A percentile compares a stretch with the other conserved stretches of the same genome.
These are phyloP conservation scores for Hycleus phaleratus DNA, from an alignment of 1,140 invertebrate genomes.

Conservation along the genomic window DNA sequence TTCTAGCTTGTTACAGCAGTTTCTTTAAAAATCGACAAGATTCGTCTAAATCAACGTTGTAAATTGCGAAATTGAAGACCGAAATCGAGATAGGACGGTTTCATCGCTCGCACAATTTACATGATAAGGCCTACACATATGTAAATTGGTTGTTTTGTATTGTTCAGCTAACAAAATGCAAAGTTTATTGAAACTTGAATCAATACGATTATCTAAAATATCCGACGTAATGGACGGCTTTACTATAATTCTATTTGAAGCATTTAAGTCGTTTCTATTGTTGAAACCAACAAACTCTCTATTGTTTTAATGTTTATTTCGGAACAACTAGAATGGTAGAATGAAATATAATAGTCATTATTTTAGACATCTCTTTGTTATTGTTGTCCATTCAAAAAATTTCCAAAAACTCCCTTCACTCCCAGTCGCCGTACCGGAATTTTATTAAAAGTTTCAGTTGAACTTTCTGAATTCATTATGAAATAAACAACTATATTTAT, in stretches of 20 bases:
- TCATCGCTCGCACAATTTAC: too few relatives aligned
- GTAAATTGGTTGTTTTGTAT: conserved; percentile 1
- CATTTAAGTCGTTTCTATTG: conserved; percentile 19
- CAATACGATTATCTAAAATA: conserved; percentile 13
- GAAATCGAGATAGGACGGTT: too few relatives aligned
- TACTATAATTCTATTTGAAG: conserved; percentile 19
- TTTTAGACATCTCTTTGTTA: conserved; percentile 20
- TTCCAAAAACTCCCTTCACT: not conserved
- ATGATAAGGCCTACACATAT: too few relatives aligned
- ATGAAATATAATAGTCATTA: conserved; percentile 23
- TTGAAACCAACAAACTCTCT: conserved; percentile 9
- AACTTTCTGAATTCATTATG: too few relatives aligned
- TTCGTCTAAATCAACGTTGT: too few relatives aligned
- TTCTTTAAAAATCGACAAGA: too few relatives aligned
- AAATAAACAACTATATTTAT: too few relatives aligned
- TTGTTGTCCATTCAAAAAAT: conserved; percentile 17
- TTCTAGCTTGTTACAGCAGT: too few relatives aligned
- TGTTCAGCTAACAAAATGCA: not conserved
- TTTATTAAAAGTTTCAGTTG: conserved; percentile 11
- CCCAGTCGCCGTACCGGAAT: not conserved
- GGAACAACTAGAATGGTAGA: conserved; percentile 13
- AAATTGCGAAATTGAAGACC: too few relatives aligned
- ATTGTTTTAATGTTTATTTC: conserved; percentile 23
- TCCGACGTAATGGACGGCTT: conserved; percentile 13
- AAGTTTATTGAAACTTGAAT: conserved; percentile 18